phyloP scores from a whole-genome alignment of 2,113 vertebrate genomes.

The Spea bombifrons region DNA sequence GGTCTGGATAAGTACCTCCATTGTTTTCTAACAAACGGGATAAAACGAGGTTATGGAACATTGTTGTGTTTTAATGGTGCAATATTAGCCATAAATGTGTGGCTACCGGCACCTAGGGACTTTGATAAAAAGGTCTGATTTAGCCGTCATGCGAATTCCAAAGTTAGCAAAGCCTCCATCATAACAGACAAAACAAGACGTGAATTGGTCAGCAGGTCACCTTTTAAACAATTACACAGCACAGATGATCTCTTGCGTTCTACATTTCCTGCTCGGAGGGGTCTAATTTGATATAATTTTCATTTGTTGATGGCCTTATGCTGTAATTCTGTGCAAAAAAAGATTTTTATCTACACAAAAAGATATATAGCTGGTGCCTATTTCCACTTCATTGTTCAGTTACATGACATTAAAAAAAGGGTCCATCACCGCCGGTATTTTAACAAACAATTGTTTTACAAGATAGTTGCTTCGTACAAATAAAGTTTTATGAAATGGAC shows the following conservation, averaged over 20 bases:
- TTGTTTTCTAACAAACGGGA: too few relatives aligned
- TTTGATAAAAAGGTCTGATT: background rate
- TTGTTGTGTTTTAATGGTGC: too few relatives aligned
- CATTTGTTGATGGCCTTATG: constrained; percentile 26
- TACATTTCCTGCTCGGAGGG: constrained; percentile 23
- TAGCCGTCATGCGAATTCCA: background rate
- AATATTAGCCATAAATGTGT: background rate
- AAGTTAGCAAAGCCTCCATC: background rate
- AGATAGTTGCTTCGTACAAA: too few relatives aligned
- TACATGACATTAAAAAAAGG: too few relatives aligned
- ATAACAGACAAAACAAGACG: constrained; percentile 28
- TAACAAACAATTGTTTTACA: too few relatives aligned
- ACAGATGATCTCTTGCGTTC: constrained; percentile 5
- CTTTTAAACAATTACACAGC: constrained; percentile 37
- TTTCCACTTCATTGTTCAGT: too few relatives aligned
- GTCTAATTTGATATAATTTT: constrained; percentile 30
- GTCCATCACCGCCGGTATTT: too few relatives aligned
- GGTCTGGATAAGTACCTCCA: too few relatives aligned
- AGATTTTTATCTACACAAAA: too few relatives aligned
- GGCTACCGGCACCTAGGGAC: background rate
- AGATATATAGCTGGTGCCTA: too few relatives aligned
- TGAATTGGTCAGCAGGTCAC: constrained; percentile 29
- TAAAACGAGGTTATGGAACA: too few relatives aligned
- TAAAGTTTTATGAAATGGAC: too few relatives aligned
- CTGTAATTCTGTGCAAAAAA: background rate